Percentiles rank a stretch among this genome's conserved stretches.
Conservation (phyloP, 1,140 invertebrate genomes). For the Neuroterus valhalla region DNA sequence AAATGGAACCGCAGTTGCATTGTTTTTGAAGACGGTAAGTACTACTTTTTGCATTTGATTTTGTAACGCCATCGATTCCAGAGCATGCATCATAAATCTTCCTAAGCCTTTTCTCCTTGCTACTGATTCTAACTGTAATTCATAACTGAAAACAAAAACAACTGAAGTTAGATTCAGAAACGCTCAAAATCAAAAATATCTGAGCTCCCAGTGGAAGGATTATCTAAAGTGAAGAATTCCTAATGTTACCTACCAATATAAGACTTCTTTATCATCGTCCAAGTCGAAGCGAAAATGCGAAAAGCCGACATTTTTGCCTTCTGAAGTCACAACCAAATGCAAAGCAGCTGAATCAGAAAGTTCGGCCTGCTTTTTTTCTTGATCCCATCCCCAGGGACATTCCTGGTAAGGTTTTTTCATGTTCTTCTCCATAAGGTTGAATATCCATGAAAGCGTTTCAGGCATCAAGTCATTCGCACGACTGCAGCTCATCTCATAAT, state of each 20-base stretch:
- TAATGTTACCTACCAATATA: conserved; percentile 82
- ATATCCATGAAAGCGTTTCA: conserved; percentile 77
- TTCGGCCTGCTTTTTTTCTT: conserved; percentile 78
- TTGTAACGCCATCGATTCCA: conserved; percentile 85
- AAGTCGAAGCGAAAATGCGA: conserved; percentile 89
- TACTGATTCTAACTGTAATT: conserved; percentile 84
- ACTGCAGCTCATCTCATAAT: conserved; percentile 69
- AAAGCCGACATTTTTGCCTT: conserved; percentile 79
- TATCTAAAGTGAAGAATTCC: conserved; percentile 21
- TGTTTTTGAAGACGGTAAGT: conserved; percentile 88
- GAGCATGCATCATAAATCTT: conserved; percentile 85
- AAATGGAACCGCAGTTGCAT: conserved; percentile 81
- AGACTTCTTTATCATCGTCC: conserved; percentile 84
- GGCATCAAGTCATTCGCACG: conserved; percentile 68
- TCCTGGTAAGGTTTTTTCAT: conserved; percentile 79
- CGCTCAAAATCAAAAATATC: conserved; percentile 5
- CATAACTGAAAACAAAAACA: conserved; percentile 79
- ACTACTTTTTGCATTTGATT: conserved; percentile 86
- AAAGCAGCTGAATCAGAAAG: conserved; percentile 80
- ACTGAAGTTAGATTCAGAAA: background rate
- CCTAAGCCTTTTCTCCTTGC: conserved; percentile 84
- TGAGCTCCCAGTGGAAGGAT: no score
- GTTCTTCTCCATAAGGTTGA: conserved; percentile 80
- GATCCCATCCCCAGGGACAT: conserved; percentile 80
- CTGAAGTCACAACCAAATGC: conserved; percentile 78